Base-by-base conservation (phyloP, 2,797 vertebrate genomes). In the Molothrus ater region DNA sequence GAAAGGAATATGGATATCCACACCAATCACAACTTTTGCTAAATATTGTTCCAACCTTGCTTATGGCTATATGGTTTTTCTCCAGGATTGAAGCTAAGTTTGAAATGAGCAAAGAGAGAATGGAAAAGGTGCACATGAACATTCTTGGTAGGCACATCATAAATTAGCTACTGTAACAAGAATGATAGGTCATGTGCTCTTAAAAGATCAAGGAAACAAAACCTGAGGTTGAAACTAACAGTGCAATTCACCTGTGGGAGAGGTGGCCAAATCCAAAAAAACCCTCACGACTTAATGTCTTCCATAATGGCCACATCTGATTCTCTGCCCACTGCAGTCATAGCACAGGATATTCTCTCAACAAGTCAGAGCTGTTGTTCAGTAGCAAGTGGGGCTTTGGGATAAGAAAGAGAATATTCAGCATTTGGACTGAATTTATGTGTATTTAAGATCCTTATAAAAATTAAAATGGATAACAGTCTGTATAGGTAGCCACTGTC, bases 241-340 rank as follows among this genome's bases (percentile, higher is more conserved):
- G 18, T 43, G 73, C 34, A 31, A 24, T 47, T 66, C 21, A 60
- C 4, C 22, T 48, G 32, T 36, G 54, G 45, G 24, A 76, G 16
- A 56, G 11, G 28, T 74, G 31, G 34, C 29, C 45, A 56, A 80
- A 76, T 6, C 11, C 25, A 73, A 36, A 76, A 32, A 70, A 45
- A 16, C 0, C 2, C 2, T 2, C 15, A 29, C 20, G 26, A 65
- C 22, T 60, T 54, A 13, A 17, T 13, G 4, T 48, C 6, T 45
- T 70, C 57, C 9, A 0, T 11, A 29, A 36, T 32, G 40, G 32
- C 26, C 48, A 40, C 36, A 34, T 71, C 40, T 66, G 40, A 31
- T 51, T 56, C 26, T 76, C 80, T 90, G 66, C 42, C 57, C 22
- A 42, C 28, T 6, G 3, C 7, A 7, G 22, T 47, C 0, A 1